Evolutionary conservation across 2,797 vertebrate species (phyloP), one percentile per base, ranked within the genome.

Genomic region (Pelobates cultripes): DNA sequence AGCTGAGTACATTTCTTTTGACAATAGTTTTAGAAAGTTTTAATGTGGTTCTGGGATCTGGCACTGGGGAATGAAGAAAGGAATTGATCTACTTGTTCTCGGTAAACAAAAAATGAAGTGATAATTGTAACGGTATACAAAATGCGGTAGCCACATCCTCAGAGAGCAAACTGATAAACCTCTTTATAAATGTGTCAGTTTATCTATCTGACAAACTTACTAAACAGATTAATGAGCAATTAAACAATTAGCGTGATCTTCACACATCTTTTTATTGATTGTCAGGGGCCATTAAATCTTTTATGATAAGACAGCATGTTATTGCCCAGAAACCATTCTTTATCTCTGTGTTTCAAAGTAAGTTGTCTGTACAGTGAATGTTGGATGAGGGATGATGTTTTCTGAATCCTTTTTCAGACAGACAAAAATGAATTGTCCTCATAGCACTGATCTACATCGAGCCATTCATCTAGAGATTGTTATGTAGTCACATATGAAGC

Each of bases 271-370:
- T 91, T 89, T 86, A 78, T 75, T 86, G 88, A 86, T 88, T 92
- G 87, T 89, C 92, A 91, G 89, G 87, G 88, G 91, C 91, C 90
- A 90, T 85, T 90, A 90, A 90, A 90, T 86, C 86, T 87, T 86
- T 89, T 80, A 85, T 86, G 89, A 82, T 87, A 79, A 89, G 91
- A 90, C 85, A 89, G 83, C 85, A 85, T 85, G 57, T 70, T 78
- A 80, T 89, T 89, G 91, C 93, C 89, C 92, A 89, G 89, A 92
- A 91, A 88, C 88, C 88, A 90, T 90, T 92, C 92, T 93, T 94
- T 92, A 92, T 89, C 88, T 89, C 88, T 87, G 84, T 87, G 85
- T 89, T 89, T 89, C 94, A 90, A 89, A 90, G 88, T 85, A 88
- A 92, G 85, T 88, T 91, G 89, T 91, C 81, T 88, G 92, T 93